phyloP scores from a whole-genome alignment of 2,888 invertebrate genomes.

The Acronicta psi region DNA sequence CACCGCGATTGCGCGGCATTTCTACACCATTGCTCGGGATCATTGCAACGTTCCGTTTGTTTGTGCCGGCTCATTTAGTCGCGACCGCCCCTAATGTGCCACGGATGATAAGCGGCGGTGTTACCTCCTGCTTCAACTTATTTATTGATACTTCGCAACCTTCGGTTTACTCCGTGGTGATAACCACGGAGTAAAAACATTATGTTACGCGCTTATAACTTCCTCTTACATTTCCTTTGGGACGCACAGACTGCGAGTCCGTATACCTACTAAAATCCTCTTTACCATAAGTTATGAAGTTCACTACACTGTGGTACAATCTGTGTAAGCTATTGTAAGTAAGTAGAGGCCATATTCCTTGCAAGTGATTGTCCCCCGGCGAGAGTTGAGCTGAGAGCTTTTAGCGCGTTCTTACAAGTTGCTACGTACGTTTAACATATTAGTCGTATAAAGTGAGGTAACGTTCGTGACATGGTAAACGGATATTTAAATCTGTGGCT shows the following conservation, averaged over 20 bases:
- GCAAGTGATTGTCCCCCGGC: constrained; percentile 22
- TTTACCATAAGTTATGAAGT: constrained; percentile 17
- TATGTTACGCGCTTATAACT: constrained; percentile 7
- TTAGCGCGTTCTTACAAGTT: constrained; percentile 9
- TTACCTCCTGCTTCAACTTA: constrained; percentile 4
- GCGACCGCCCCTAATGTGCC: constrained; percentile 22
- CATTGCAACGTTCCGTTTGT: constrained; percentile 29
- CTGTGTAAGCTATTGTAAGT: constrained; percentile 33
- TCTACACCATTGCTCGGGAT: constrained; percentile 16
- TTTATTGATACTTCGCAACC: constrained; percentile 3
- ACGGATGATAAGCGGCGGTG: constrained; percentile 13
- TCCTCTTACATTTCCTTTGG: constrained; percentile 15
- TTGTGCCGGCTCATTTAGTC: constrained; percentile 30
- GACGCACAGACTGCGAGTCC: constrained; percentile 4
- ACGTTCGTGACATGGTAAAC: constrained; percentile 1
- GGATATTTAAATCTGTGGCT: neutral
- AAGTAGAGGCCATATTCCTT: constrained; percentile 13
- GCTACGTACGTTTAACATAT: constrained; percentile 12
- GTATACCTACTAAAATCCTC: neutral
- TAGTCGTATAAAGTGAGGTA: constrained; percentile 11
- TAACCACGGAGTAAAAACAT: constrained; percentile 12
- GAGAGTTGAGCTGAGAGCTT: constrained; percentile 7
- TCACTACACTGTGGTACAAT: constrained; percentile 19
- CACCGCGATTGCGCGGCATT: constrained; percentile 9
- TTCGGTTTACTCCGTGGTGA: neutral